Base-by-base conservation (phyloP, 2,888 invertebrate genomes). In the Tricholauxania praeusta region DNA sequence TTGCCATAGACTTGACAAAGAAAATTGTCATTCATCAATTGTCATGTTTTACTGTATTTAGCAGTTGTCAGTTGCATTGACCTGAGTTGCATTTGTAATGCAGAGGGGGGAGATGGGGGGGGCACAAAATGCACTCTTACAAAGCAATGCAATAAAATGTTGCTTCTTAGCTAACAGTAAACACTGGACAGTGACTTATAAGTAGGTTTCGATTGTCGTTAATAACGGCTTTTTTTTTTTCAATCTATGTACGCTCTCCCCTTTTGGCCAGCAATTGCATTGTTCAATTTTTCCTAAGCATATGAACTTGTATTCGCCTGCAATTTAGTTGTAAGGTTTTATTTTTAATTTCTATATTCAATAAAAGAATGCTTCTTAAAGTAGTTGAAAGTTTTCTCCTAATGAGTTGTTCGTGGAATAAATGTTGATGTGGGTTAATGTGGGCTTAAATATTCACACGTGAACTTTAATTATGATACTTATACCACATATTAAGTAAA, bases 81-180 rank as follows among this genome's bases (percentile, higher is more conserved):
- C 53, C 47, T 63, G 70, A 71, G 55, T 19, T 71, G 64, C 55
- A 64, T 71, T 64, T 57, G 39, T 53, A 71, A 64, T 71, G 57
- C 47, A 67, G 48, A 57, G 39, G 39, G 5, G 32, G 32, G 32
- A 32, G 7, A 32, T 32, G n/a, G n/a, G 28, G 28, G 28, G 28
- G 28, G 28, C 28, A 4, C 3, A 3, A 28, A 28, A 28, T 28
- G 28, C 39, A 39, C 39, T 39, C 10, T 2, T 10, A n/a, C 15
- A 57, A 67, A 12, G 17, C 39, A 67, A 39, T 51, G 49, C 64
- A 39, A 64, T 64, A 49, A 49, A 51, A 22, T 64, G 51, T 14
- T 64, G n/a, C 49, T 15, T 14, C 22, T 64, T 19, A 19, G 15
- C 22, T 19, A 39, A 10, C 39, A 39, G 28, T 28, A 4, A 28